These are phyloP conservation scores for Orussus abietinus DNA, from an alignment of 1,140 invertebrate species.

Conservation along the genomic window DNA sequence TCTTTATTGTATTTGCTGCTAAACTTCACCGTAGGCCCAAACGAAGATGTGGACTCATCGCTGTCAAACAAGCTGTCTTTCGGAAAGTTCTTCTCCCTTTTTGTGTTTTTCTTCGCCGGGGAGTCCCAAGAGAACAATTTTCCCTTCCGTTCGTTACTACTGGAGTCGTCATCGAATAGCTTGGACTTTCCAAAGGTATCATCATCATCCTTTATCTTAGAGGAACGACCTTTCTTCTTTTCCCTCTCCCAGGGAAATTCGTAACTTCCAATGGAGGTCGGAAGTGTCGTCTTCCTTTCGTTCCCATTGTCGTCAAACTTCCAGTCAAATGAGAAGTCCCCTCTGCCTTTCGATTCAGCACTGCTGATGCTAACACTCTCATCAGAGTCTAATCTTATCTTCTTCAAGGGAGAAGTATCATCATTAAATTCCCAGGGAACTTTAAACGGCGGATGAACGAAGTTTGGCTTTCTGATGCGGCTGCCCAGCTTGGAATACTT, in stretches of 20 bases:
- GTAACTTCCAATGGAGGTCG: slow-evolving; percentile 9
- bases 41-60: slow-evolving; percentile 14
- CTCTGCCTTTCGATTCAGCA: no score
- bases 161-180: slow-evolving; percentile 17
- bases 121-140: slow-evolving; percentile 27
- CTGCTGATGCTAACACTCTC: no score
- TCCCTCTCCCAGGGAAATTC: slow-evolving; percentile 42
- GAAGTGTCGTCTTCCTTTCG: no score
- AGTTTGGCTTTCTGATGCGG: slow-evolving; percentile 39
- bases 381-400: no score
- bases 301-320: no score
- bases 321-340: no score
- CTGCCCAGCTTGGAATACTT: slow-evolving; percentile 38
- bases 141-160: slow-evolving; percentile 12
- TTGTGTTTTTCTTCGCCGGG: slow-evolving; percentile 13
- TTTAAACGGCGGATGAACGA: slow-evolving; percentile 39
- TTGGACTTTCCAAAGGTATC: slow-evolving; percentile 1
- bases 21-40: slow-evolving; percentile 21
- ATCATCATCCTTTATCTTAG: neutral
- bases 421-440: slow-evolving; percentile 15
- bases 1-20: slow-evolving; percentile 30
- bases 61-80: slow-evolving; percentile 11
- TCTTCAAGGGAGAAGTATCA: no score
- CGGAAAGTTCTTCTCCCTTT: slow-evolving; percentile 8
- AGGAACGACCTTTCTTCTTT: slow-evolving; percentile 4